Evolutionary conservation across 2,797 vertebrate species (phyloP), one percentile per base, ranked within the genome.

Genomic region (Eurystomus glaucurus): DNA sequence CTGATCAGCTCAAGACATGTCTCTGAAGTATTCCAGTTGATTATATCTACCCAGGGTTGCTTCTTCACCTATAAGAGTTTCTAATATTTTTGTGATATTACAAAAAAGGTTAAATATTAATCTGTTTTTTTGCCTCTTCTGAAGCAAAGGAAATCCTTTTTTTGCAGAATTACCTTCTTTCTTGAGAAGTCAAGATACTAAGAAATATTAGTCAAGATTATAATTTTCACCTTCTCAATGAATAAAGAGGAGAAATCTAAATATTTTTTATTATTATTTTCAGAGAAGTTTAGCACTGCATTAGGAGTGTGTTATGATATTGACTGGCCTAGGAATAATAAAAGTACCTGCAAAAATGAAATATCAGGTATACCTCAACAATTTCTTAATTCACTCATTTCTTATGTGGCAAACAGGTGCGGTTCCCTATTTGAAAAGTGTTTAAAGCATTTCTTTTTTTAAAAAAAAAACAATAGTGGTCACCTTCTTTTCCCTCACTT

Each of bases 381-480:
- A 28, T 77, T 78, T 35, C 13, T 55, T 77, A 14, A 54, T 74
- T 77, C 6, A 46, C 1, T 72, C 2, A 1, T 62, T 37, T 58
- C 20, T 80, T 22, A 79, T 76, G 50, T 29, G 5, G 3, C 1
- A 57, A 62, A 68, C 10, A 17, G 5, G 2, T 41, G 10, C 5
- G 1, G 2, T 28, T 66, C 17, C 9, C 48, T 8, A 39, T 76
- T 35, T 77, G 18, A 83, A 83, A 72, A 16, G 0, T 17, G 3
- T 15, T 50, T 15, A 60, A 89, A 68, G 1, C 0, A 8, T 31
- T 55, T 26, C 0, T 4, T 64, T n/a, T 26, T 35, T 28, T 11
- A 41, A 39, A 11, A 37, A 29, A 29, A 29, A 31, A 21, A 79
- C 68, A 61, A 54, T 14, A 57, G 0, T 0, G 0, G 1, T 48